Evolutionary conservation across 2,113 vertebrate genomes (phyloP), one percentile per base, ranked within the genome.

Genomic region (Neopipo cinnamomea): DNA sequence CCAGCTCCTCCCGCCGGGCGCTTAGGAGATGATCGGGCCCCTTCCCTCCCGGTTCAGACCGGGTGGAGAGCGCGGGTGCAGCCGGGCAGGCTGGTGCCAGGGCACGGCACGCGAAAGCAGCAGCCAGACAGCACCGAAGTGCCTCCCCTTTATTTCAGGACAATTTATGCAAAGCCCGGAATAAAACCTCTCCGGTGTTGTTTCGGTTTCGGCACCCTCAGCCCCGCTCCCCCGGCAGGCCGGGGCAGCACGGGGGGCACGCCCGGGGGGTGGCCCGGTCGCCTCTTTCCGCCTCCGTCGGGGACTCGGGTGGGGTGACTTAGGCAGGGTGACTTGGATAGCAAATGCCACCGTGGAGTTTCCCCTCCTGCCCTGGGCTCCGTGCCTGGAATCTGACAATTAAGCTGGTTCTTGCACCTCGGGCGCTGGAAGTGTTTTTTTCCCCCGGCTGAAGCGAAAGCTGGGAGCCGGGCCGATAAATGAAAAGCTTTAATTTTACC

Each of bases 351-450:
- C 24, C 27, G 11, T 44, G 75, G 77, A 56, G 85, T 85, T 91
- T 72, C 62, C 58, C 62, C 71, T 75, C 33, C 44, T 68, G 85
- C 33, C 87, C 80, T 78, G 91, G 93, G 93, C 85, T 89, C 80
- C 14, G 59, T 94, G 91, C 93, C 86, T 91, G 94, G 75, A 93
- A 93, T 96, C 86, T 77, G 91, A 50, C 91, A 63, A 41, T 52
- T 82, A 35, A 50, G 8, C 37, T 46, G 50, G 2, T 44, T 82
- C 33, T 56, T 46, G 75, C 53, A 76, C 88, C 53, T 74, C 75
- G 18, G 59, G 55, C 3, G 5, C 52, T 72, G 70, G 19, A 63
- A 11, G 39, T 35, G 72, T 39, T 52, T 19, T 25, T 1, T 2
- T 3, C 7, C 16, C 8, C 2, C 1, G 21, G 18, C 27, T 72